phyloP scores from a whole-genome alignment of 2,797 vertebrate species.

The Propithecus perrieri region DNA sequence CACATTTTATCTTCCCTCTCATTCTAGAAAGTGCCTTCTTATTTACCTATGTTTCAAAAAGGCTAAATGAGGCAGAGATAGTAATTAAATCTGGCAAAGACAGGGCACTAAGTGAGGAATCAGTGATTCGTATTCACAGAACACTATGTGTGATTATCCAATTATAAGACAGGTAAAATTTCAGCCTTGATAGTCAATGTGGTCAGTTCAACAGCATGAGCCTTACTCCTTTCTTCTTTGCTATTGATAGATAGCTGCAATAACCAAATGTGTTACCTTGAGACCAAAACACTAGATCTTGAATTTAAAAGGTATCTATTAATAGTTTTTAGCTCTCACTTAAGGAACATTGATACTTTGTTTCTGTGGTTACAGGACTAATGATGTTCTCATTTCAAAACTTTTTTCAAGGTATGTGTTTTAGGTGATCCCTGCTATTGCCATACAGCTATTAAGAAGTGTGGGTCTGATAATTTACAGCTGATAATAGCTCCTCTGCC shows the following conservation, averaged over 20 bases:
- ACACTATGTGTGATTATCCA: neutral
- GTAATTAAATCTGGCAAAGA: conserved; percentile 23
- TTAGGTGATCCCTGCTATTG: neutral
- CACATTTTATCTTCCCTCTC: neutral
- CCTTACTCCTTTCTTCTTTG: conserved; percentile 1
- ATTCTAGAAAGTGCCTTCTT: neutral
- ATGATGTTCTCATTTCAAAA: neutral
- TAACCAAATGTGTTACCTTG: neutral
- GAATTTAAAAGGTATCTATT: neutral
- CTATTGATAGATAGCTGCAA: neutral
- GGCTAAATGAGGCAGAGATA: neutral
- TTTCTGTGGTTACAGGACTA: neutral
- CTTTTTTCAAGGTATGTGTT: neutral
- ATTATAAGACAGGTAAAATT: neutral
- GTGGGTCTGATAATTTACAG: neutral
- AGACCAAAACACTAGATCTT: neutral
- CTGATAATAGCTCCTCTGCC: neutral
- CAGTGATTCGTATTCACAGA: neutral
- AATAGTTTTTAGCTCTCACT: neutral
- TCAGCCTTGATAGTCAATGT: neutral
- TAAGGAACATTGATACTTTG: neutral
- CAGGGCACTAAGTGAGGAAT: neutral
- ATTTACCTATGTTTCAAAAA: neutral
- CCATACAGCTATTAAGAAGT: neutral
- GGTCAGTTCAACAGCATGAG: neutral